phyloP scores from a whole-genome alignment of 2,113 vertebrate genomes.

The Salvelinus namaycush region DNA sequence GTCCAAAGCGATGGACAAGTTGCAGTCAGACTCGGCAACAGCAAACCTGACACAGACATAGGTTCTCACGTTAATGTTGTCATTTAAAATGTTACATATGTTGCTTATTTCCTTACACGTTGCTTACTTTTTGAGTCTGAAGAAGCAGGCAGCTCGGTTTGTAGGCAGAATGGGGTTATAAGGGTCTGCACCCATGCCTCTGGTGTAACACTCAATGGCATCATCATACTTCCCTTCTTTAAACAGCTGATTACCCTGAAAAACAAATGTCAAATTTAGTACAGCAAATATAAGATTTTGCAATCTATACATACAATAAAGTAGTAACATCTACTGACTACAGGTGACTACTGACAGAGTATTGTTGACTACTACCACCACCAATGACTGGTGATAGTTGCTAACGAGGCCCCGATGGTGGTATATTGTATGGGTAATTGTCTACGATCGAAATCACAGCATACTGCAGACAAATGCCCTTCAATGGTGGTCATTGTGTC shows the following conservation, averaged over 20 bases:
- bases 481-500: no score
- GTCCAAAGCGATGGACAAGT: conserved; percentile 89
- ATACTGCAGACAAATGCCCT: no score
- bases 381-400: not conserved
- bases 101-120: no score
- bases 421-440: no score
- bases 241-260: conserved; percentile 88
- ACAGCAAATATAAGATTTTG: not conserved
- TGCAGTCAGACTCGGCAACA: conserved; percentile 95
- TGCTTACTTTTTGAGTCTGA: conserved; percentile 90
- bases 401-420: not conserved
- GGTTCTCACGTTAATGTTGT: not conserved
- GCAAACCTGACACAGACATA: conserved; percentile 74
- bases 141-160: conserved; percentile 89
- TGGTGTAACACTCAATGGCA: conserved; percentile 90
- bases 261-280: not conserved
- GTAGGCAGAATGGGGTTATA: conserved; percentile 90
- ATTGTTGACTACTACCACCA: no score
- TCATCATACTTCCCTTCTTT: conserved; percentile 89
- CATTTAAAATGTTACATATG: no score
- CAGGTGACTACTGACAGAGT: no score
- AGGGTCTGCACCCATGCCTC: conserved; percentile 88
- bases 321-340: no score
- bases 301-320: no score
- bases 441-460: no score